Evolutionary conservation across 2,797 vertebrate genomes (phyloP).

Genomic region (Acipenser transmontanus): DNA sequence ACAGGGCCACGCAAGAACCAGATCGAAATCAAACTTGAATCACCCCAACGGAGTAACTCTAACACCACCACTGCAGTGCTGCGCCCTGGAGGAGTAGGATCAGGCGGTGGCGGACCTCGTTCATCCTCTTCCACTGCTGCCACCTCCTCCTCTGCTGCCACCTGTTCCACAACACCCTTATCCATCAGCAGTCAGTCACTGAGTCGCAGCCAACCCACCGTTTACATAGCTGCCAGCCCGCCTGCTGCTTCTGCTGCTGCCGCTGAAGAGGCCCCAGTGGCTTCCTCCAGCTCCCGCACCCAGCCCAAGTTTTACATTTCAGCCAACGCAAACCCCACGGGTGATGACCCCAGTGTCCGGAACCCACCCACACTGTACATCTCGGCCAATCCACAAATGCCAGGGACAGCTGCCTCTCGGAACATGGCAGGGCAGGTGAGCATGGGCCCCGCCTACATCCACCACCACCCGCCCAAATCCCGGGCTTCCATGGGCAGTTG

Average conservation of each 20-base stretch:
- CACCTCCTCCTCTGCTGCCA: conserved; percentile 37
- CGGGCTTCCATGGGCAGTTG: conserved; percentile 73
- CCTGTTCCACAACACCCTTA: conserved; percentile 64
- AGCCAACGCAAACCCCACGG: conserved; percentile 63
- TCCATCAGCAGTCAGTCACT: conserved; percentile 80
- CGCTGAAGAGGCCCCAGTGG: conserved; percentile 41
- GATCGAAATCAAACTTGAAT: conserved; percentile 99
- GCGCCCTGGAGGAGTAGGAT: conserved; percentile 52
- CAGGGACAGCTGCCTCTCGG: conserved; percentile 68
- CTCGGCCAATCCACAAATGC: conserved; percentile 82
- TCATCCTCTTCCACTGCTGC: conserved; percentile 45
- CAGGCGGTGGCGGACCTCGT: conserved; percentile 57
- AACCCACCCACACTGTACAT: conserved; percentile 94
- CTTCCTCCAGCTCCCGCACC: conserved; percentile 57
- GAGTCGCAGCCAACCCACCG: conserved; percentile 89
- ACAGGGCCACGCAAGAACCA: conserved; percentile 97
- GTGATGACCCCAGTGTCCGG: conserved; percentile 74
- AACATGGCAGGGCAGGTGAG: conserved; percentile 90
- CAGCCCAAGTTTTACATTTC: conserved; percentile 97
- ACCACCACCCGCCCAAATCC: conserved; percentile 95
- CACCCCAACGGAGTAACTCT: conserved; percentile 85
- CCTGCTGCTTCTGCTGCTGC: conserved; percentile 65
- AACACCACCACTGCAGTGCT: conserved; percentile 65
- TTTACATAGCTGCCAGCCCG: conserved; percentile 93
- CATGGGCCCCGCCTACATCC: conserved; percentile 97